Evolutionary conservation across 2,113 vertebrate species (phyloP).

Genomic region (Xenopus borealis): DNA sequence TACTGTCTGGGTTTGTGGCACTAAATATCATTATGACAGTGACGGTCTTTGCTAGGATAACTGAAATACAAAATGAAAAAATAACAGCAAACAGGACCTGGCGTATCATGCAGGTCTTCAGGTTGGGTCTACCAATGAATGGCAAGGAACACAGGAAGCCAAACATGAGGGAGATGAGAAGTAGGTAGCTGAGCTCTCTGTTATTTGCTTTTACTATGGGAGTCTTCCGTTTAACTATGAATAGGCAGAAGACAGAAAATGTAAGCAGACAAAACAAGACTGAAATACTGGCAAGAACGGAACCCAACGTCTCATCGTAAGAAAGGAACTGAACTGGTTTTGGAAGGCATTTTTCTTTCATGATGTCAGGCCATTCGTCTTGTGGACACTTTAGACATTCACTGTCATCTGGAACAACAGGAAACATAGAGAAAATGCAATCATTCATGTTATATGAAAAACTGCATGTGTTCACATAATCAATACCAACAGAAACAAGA

Average conservation of each 20-base stretch:
- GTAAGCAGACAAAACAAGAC: slow-evolving; percentile 3
- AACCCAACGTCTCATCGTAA: slow-evolving; percentile 20
- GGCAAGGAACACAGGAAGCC: slow-evolving; percentile 65
- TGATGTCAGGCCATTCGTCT: slow-evolving; percentile 24
- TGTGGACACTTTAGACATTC: slow-evolving; percentile 27
- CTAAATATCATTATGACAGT: slow-evolving; percentile 21
- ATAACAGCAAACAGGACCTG: slow-evolving; percentile 53
- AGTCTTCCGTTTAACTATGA: slow-evolving; percentile 43
- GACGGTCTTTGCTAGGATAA: slow-evolving; percentile 19
- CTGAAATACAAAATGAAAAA: slow-evolving; percentile 47
- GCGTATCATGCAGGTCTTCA: slow-evolving; percentile 53
- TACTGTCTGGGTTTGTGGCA: slow-evolving; percentile 20
- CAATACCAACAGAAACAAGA: no score
- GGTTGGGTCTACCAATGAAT: slow-evolving; percentile 60
- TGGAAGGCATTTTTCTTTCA: slow-evolving; percentile 14
- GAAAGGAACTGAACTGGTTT: slow-evolving; percentile 28
- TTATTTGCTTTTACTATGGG: slow-evolving; percentile 51
- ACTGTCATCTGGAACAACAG: slow-evolving; percentile 2
- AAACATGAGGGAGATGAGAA: slow-evolving; percentile 58
- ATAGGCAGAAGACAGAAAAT: slow-evolving; percentile 16
- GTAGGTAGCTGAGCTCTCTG: slow-evolving; percentile 54
- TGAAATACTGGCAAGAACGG: not conserved
- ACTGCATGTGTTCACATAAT: no score
- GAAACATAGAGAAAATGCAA: no score
- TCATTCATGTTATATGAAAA: no score